phyloP scores from a whole-genome alignment of 1,140 invertebrate species.

The Marisa cornuarietis region DNA sequence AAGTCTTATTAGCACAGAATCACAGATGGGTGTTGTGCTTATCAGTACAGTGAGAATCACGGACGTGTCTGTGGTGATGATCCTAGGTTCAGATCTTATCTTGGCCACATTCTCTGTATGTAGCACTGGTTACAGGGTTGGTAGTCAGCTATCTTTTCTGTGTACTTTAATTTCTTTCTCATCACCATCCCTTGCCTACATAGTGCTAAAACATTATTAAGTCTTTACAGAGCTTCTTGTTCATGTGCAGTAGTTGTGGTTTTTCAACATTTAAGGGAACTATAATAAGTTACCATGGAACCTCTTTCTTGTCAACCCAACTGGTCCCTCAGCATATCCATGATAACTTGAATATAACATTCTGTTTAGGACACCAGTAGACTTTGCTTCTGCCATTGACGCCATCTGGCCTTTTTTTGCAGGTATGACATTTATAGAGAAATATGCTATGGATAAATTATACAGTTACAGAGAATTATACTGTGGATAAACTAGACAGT shows the following conservation, averaged over 20 bases:
- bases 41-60: not conserved
- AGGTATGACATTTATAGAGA: conserved; percentile 33
- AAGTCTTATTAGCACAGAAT: too few species aligned
- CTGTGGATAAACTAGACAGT: not conserved
- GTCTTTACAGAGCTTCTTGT: too few species aligned
- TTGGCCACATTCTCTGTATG: not conserved
- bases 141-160: too few species aligned
- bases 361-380: conserved; percentile 56
- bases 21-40: too few species aligned
- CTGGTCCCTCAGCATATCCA: too few species aligned
- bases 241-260: too few species aligned
- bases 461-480: not conserved
- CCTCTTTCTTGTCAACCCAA: too few species aligned
- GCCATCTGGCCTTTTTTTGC: conserved; percentile 64
- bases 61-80: not conserved
- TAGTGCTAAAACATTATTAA: too few species aligned
- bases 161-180: too few species aligned
- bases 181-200: too few species aligned
- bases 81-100: not conserved
- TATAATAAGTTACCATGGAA: too few species aligned
- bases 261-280: too few species aligned
- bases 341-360: not conserved
- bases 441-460: not conserved
- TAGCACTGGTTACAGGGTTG: not conserved
- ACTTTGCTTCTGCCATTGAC: conserved; percentile 63